These are phyloP conservation scores for Polia nebulosa DNA, from an alignment of 2,888 invertebrate species.

Conservation along the genomic window DNA sequence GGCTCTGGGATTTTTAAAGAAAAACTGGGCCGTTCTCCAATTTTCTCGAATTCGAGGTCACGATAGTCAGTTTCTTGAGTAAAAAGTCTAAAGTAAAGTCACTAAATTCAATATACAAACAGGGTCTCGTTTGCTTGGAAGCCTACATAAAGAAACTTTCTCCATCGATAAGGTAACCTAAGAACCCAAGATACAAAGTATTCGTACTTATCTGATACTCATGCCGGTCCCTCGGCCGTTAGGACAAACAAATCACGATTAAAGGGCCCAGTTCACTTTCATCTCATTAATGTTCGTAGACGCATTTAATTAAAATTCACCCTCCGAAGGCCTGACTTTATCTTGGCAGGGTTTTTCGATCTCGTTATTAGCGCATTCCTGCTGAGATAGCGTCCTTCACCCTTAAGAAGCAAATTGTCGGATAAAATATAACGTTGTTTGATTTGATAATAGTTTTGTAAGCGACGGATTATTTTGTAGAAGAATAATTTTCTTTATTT, in stretches of 20 bases:
- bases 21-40: conserved; percentile 15
- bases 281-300: conserved; percentile 88
- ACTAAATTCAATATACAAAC: conserved; percentile 35
- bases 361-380: conserved; percentile 88
- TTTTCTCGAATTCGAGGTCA: conserved; percentile 27
- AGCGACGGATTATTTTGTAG: conserved; percentile 34
- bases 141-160: conserved; percentile 47
- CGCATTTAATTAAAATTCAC: conserved; percentile 90
- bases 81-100: conserved; percentile 22
- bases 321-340: conserved; percentile 81
- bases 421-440: conserved; percentile 64
- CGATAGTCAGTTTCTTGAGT: conserved; percentile 7
- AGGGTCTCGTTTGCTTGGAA: conserved; percentile 48
- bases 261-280: conserved; percentile 86
- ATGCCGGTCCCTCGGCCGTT: conserved; percentile 76
- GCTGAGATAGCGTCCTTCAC: conserved; percentile 68
- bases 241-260: conserved; percentile 89
- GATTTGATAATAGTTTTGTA: conserved; percentile 70
- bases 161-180: conserved; percentile 53
- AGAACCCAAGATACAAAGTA: conserved; percentile 60
- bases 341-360: conserved; percentile 83
- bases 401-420: conserved; percentile 68
- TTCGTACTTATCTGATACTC: conserved; percentile 70
- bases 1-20: conserved; percentile 1
- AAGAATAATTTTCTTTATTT: not conserved